Conservation (phyloP, 2,113 vertebrate genomes). For the Petrocephalus microphthalmus region DNA sequence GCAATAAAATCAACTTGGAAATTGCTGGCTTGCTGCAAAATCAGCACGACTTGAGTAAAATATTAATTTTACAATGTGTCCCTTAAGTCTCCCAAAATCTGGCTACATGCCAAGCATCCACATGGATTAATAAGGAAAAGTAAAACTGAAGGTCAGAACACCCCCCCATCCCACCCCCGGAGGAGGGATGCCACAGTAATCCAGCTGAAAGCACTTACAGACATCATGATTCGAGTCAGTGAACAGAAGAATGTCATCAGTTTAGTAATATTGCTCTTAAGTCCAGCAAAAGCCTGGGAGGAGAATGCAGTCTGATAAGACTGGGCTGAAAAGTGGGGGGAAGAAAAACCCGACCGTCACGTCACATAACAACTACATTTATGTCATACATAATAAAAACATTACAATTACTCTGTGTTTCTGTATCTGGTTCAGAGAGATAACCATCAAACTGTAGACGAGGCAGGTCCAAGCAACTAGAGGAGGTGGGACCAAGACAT, state of each 20-base stretch:
- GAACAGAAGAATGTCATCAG: conserved; percentile 15
- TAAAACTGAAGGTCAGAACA: conserved; percentile 18
- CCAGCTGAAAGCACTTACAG: conserved; percentile 13
- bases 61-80: neutral
- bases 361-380: neutral
- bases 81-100: neutral
- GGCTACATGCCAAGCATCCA: neutral
- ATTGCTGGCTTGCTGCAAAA: neutral
- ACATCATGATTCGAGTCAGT: conserved; percentile 11
- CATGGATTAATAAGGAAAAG: neutral
- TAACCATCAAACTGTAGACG: no score
- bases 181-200: conserved; percentile 8
- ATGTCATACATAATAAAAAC: neutral
- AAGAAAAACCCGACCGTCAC: neutral
- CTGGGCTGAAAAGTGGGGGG: neutral
- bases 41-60: neutral
- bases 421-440: neutral
- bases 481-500: no score
- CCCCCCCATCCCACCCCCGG: neutral
- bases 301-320: neutral
- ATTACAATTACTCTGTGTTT: neutral
- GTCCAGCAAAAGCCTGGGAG: conserved; percentile 6
- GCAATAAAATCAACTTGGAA: neutral
- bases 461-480: no score
- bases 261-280: conserved; percentile 15